Percentiles rank a stretch among this genome's conserved stretches.
Conservation (phyloP, 2,888 invertebrate genomes). For the Dichetophora obliterata region DNA sequence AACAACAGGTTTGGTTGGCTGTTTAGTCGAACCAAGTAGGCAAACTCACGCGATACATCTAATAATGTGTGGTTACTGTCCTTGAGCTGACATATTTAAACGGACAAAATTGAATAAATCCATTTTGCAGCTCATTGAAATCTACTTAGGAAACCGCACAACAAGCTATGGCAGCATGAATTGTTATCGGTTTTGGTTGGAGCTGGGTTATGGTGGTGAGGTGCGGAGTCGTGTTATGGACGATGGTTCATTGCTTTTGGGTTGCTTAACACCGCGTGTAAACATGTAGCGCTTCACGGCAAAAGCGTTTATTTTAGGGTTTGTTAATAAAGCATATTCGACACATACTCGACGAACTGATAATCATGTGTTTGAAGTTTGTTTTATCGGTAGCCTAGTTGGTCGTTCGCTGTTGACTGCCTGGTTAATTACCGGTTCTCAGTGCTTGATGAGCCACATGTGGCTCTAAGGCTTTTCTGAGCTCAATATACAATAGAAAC, state of each 20-base stretch:
- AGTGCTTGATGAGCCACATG: neutral
- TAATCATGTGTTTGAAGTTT: constrained; percentile 23
- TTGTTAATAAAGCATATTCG: constrained; percentile 25
- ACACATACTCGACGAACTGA: neutral
- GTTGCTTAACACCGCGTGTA: constrained; percentile 25
- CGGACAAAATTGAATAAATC: constrained; percentile 35
- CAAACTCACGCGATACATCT: neutral
- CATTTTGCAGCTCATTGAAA: constrained; percentile 46
- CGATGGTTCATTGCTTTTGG: neutral
- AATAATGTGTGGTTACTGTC: neutral
- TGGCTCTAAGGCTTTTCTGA: neutral
- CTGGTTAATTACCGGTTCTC: too few relatives aligned
- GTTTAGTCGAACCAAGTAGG: neutral
- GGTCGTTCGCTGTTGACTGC: neutral
- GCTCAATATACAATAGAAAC: neutral
- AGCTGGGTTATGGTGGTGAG: neutral
- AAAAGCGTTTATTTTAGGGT: constrained; percentile 15
- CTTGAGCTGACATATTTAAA: constrained; percentile 13
- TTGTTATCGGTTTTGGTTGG: neutral
- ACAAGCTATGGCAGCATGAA: neutral
- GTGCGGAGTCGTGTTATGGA: neutral
- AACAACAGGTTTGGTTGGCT: neutral
- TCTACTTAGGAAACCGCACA: constrained; percentile 32
- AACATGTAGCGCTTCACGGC: neutral
- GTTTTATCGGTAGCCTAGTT: neutral